Percentiles rank a stretch among this genome's conserved stretches.
Conservation (phyloP, 2,888 invertebrate species). For the Periphyllus acericola region DNA sequence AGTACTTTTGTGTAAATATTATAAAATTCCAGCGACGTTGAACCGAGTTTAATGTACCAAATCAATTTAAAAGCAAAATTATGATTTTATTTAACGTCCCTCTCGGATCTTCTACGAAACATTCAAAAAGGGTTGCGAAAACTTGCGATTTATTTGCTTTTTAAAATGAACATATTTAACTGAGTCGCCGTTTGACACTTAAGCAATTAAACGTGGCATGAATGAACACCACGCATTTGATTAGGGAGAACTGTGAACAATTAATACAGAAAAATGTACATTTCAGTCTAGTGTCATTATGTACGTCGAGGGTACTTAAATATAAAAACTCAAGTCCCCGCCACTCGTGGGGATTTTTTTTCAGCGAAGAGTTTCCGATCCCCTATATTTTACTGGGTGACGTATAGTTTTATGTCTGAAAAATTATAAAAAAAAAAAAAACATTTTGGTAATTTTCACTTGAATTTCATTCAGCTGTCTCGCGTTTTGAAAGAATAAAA, state of each 20-base stretch:
- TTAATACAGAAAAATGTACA: constrained; percentile 34
- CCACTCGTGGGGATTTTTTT: not conserved
- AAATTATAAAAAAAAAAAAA: not conserved
- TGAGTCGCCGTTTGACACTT: not conserved
- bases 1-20: not conserved
- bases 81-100: not conserved
- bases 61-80: not conserved
- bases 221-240: not conserved
- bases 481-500: not conserved
- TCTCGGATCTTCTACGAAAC: not conserved
- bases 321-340: constrained; percentile 18
- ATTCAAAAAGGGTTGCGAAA: not conserved
- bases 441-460: constrained; percentile 26
- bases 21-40: not conserved
- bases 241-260: constrained; percentile 35
- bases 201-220: not conserved
- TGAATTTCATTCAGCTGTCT: constrained; percentile 1
- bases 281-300: constrained; percentile 26
- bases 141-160: constrained; percentile 2
- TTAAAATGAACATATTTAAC: not conserved
- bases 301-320: constrained; percentile 19
- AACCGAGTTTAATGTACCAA: not conserved
- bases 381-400: not conserved
- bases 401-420: not conserved
- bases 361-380: not conserved